phyloP scores from a whole-genome alignment of 2,113 vertebrate species.

The Cynoglossus semilaevis region DNA sequence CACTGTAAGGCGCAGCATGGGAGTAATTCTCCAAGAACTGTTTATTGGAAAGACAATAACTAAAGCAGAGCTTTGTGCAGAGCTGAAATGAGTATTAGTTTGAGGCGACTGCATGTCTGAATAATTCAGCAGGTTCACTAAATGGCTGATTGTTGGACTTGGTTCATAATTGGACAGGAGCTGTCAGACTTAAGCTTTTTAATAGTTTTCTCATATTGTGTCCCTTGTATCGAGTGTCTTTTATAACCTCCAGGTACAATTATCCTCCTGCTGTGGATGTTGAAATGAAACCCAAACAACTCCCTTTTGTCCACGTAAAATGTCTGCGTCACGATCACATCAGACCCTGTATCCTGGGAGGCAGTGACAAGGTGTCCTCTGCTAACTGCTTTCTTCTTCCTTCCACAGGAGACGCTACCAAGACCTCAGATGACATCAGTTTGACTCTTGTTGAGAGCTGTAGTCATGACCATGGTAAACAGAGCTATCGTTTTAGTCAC shows the following conservation, averaged over 20 bases:
- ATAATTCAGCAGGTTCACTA: constrained; percentile 60
- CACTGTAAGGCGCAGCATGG: constrained; percentile 1
- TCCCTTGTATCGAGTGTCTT: constrained; percentile 7
- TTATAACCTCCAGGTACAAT: not conserved
- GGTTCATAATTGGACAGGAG: constrained; percentile 35
- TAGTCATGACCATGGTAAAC: constrained; percentile 93
- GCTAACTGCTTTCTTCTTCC: constrained; percentile 26
- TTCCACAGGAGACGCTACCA: constrained; percentile 84
- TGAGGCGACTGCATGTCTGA: constrained; percentile 21
- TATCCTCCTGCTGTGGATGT: no score
- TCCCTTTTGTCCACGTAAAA: no score
- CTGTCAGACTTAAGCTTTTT: constrained; percentile 37
- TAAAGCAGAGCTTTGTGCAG: constrained; percentile 9
- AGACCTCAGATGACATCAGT: constrained; percentile 93
- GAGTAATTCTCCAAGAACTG: constrained; percentile 21
- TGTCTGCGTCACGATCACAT: no score
- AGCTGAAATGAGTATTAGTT: constrained; percentile 13
- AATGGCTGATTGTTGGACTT: constrained; percentile 48
- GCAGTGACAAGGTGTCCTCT: constrained; percentile 18
- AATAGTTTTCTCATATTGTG: constrained; percentile 12
- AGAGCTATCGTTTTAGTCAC: not conserved
- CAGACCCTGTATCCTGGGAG: not conserved
- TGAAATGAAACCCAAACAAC: no score
- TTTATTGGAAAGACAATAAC: constrained; percentile 24
- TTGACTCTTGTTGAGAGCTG: constrained; percentile 94